Evolutionary conservation across 2,113 vertebrate genomes (phyloP).

Genomic region (Amblyopsis rosae): DNA sequence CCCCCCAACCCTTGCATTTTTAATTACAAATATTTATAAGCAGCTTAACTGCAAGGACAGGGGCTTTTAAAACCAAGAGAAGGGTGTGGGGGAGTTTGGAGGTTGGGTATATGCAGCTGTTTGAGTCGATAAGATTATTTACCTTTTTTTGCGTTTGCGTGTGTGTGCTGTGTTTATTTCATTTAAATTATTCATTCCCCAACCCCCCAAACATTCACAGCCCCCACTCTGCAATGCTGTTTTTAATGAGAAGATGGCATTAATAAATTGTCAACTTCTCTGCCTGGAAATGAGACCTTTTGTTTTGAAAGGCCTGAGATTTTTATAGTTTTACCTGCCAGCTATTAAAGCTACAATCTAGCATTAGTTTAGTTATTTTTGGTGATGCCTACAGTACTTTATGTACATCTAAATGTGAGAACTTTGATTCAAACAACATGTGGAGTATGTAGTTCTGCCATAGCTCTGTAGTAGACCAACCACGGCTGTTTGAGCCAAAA

Average conservation of each 20-base stretch:
- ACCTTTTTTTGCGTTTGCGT: slow-evolving; percentile 46
- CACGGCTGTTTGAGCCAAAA: too few relatives aligned
- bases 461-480: too few relatives aligned
- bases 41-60: slow-evolving; percentile 69
- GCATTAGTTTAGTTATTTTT: too few relatives aligned
- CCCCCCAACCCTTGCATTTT: slow-evolving; percentile 46
- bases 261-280: slow-evolving; percentile 54
- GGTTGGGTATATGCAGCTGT: slow-evolving; percentile 61
- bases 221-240: neutral
- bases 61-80: slow-evolving; percentile 53
- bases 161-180: slow-evolving; percentile 67
- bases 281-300: slow-evolving; percentile 46
- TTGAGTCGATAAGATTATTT: slow-evolving; percentile 75
- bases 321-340: slow-evolving; percentile 29
- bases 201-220: slow-evolving; percentile 29
- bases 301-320: slow-evolving; percentile 36
- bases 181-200: slow-evolving; percentile 66
- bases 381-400: too few relatives aligned
- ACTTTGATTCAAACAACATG: too few relatives aligned
- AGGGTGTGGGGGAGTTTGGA: slow-evolving; percentile 56
- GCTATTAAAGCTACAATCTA: slow-evolving; percentile 7
- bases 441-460: too few relatives aligned
- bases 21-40: slow-evolving; percentile 80
- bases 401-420: too few relatives aligned
- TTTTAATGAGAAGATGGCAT: slow-evolving; percentile 43